phyloP scores from a whole-genome alignment of 2,797 vertebrate genomes.

The Gymnoscopelus braueri region DNA sequence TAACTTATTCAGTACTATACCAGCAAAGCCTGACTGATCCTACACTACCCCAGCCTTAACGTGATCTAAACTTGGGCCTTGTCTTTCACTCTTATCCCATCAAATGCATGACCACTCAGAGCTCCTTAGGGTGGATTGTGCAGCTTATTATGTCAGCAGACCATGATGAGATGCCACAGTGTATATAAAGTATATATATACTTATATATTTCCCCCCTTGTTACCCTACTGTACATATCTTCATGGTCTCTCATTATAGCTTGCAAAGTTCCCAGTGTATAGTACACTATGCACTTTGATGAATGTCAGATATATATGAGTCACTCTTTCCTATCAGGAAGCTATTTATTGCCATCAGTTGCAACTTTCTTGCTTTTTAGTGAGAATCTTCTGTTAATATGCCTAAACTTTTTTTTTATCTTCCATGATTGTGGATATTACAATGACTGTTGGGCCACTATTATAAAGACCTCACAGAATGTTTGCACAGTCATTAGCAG shows the following conservation, averaged over 20 bases:
- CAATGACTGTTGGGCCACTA: too few relatives aligned
- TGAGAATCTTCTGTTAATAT: background rate
- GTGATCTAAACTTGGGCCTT: background rate
- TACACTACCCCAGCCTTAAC: conserved; percentile 5
- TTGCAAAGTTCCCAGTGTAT: background rate
- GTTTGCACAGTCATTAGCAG: too few relatives aligned
- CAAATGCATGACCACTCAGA: background rate
- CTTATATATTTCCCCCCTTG: background rate
- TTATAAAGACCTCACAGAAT: too few relatives aligned
- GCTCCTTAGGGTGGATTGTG: background rate
- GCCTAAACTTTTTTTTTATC: background rate
- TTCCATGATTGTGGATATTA: background rate
- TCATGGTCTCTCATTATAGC: background rate
- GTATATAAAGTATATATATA: too few relatives aligned
- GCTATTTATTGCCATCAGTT: background rate
- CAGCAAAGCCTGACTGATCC: conserved; percentile 12
- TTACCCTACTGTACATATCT: background rate
- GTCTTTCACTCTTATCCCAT: conserved; percentile 1
- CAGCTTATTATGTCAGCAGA: background rate
- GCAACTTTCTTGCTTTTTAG: background rate
- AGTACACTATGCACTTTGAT: background rate
- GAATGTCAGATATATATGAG: background rate
- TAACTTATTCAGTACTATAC: conserved; percentile 15
- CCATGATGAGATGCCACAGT: background rate
- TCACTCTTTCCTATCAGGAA: background rate